phyloP scores from a whole-genome alignment of 2,113 vertebrate species.

The Mesoclemmys tuberculata region DNA sequence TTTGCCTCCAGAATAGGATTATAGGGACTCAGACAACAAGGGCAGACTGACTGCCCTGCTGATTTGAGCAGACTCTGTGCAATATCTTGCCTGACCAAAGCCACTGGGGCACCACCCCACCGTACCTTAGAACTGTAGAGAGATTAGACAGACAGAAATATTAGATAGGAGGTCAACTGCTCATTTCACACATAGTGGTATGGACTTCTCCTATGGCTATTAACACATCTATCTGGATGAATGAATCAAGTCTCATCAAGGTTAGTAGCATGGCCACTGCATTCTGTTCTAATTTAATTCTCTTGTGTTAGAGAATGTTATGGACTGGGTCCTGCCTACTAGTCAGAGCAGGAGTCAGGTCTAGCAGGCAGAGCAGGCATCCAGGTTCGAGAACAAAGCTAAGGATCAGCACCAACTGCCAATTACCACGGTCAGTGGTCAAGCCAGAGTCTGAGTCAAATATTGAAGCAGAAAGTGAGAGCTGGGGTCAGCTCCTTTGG shows the following conservation, averaged over 20 bases:
- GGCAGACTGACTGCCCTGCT: not conserved
- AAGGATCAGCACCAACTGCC: not conserved
- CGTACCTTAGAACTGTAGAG: not conserved
- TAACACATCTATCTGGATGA: not conserved
- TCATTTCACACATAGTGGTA: not conserved
- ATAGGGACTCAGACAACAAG: not conserved
- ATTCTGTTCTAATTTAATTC: not conserved
- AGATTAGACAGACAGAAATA: not conserved
- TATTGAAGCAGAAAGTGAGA: not conserved
- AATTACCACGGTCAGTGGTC: not conserved
- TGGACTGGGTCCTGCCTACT: not conserved
- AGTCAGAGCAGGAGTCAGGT: not conserved
- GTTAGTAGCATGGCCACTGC: accelerated
- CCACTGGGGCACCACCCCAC: not conserved
- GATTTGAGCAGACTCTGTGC: not conserved
- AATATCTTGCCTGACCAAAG: not conserved
- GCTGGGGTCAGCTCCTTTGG: accelerated
- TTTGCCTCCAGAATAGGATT: not conserved
- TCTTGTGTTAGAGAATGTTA: not conserved
- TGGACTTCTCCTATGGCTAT: not conserved
- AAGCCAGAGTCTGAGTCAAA: not conserved
- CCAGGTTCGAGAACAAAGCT: not conserved
- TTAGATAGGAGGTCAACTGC: not conserved
- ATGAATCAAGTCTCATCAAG: not conserved
- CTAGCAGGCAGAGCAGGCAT: not conserved